phyloP scores from a whole-genome alignment of 1,140 invertebrate species.

The Lepidurus arcticus region DNA sequence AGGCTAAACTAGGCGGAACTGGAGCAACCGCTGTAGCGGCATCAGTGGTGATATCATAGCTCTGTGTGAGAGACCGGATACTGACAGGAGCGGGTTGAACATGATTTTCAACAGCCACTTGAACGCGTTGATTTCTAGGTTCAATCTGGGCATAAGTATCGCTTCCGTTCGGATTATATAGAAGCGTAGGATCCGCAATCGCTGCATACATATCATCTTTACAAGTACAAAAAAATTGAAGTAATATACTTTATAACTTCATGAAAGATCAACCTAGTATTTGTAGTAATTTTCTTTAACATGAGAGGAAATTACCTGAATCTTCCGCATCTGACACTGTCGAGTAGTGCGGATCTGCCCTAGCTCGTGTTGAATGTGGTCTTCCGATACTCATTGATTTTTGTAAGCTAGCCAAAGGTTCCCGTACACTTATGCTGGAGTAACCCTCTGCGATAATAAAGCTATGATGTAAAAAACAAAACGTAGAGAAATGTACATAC shows the following conservation, averaged over 20 bases:
- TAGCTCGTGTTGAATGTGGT: slow-evolving; percentile 47
- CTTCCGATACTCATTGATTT: slow-evolving; percentile 46
- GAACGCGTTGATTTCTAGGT: slow-evolving; percentile 44
- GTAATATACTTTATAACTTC: slow-evolving; percentile 34
- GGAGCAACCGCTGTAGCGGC: slow-evolving; percentile 22
- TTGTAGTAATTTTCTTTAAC: background rate
- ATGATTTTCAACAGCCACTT: slow-evolving; percentile 24
- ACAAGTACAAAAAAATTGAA: slow-evolving; percentile 40
- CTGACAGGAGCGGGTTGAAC: slow-evolving; percentile 35
- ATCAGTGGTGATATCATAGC: slow-evolving; percentile 26
- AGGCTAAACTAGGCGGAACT: slow-evolving; percentile 31
- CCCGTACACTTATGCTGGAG: slow-evolving; percentile 81
- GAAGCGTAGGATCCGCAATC: slow-evolving; percentile 66
- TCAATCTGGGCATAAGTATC: slow-evolving; percentile 77
- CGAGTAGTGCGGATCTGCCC: slow-evolving; percentile 66
- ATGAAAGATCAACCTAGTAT: slow-evolving; percentile 17
- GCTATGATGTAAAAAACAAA: slow-evolving; percentile 31
- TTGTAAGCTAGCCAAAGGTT: slow-evolving; percentile 70
- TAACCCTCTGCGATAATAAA: slow-evolving; percentile 63
- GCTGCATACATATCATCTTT: slow-evolving; percentile 83
- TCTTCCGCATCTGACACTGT: slow-evolving; percentile 67
- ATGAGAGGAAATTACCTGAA: slow-evolving; percentile 54
- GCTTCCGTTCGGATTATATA: slow-evolving; percentile 67
- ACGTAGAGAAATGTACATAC: slow-evolving; percentile 47
- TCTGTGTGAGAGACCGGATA: slow-evolving; percentile 43